These are phyloP conservation scores for Hippocampus zosterae DNA, from an alignment of 2,113 vertebrate genomes.

Conservation along the genomic window DNA sequence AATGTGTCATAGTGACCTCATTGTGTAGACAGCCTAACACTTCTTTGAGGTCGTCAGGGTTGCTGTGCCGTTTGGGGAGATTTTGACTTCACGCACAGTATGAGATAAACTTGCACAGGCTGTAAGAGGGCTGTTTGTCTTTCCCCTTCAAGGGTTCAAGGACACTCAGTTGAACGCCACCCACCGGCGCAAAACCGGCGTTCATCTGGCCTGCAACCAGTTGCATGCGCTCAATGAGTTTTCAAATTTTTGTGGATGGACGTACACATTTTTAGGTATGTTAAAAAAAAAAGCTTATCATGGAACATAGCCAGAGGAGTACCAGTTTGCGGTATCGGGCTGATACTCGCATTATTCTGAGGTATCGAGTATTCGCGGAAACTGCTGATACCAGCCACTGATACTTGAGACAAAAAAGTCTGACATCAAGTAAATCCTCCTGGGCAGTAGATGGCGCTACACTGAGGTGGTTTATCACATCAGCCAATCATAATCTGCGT, in stretches of 20 bases:
- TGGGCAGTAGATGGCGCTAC: too few species aligned
- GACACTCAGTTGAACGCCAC: conserved; percentile 25
- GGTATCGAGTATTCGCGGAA: too few species aligned
- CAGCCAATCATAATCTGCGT: too few species aligned
- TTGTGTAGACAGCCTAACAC: neutral
- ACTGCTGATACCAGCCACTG: too few species aligned
- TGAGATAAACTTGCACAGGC: conserved; percentile 41
- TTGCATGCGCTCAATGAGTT: conserved; percentile 44
- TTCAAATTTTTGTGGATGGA: conserved; percentile 8
- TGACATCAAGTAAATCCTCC: too few species aligned
- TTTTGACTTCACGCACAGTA: conserved; percentile 51
- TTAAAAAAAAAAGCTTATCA: neutral
- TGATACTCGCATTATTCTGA: too few species aligned
- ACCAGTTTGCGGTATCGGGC: too few species aligned
- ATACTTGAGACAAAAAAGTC: too few species aligned
- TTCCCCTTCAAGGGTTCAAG: conserved; percentile 62
- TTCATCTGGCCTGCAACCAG: conserved; percentile 25
- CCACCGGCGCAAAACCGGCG: neutral
- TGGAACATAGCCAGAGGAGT: neutral
- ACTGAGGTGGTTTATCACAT: too few species aligned
- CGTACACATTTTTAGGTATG: too few species aligned
- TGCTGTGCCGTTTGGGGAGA: neutral
- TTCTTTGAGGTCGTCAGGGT: neutral
- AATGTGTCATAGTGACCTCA: conserved; percentile 6
- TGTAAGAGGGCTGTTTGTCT: conserved; percentile 54